Base-by-base conservation (phyloP, 2,113 vertebrate genomes). In the Acinonyx jubatus region DNA sequence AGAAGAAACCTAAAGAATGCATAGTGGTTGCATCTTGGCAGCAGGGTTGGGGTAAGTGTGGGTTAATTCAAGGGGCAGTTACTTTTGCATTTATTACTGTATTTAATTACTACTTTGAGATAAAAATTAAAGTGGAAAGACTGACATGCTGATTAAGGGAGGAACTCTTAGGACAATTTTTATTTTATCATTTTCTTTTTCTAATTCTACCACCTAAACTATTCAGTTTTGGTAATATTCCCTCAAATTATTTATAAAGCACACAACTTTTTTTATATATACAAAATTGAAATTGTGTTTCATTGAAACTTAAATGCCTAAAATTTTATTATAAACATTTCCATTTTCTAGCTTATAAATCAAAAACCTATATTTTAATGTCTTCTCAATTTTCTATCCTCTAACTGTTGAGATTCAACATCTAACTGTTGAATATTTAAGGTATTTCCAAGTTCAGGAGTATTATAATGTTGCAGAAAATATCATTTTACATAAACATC, bases 401-500 rank as follows among this genome's bases (percentile, higher is more conserved):
- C 19, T 94, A 71, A 61, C 27, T 92, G 10, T 96, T 96, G 92
- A 96, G 55, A 57, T 57, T 45, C 45, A 45, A 45, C 36, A 69
- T 80, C 18, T 93, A 69, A 57, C 25, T 92, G 9, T 96, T 96
- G 92, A 96, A 78, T 96, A 96, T 97, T 97, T 94, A 90, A 92
- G 38, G 41, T 96, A 57, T 94, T 97, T 94, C 92, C 96, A 97
- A 98, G 94, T 96, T 96, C 89, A 98, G 69, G 23, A 92, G 33
- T 88, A 83, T 92, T 95, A 97, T 96, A 93, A 96, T 96, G 41
- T 90, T 96, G 90, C 74, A 92, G 71, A 96, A 97, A 98, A 95
- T 95, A 96, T 45, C n/a, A 79, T 97, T 96, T 97, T 96, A 96
- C 87, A 97, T 95, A 97, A 98, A 93, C 90, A 98, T 96, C 95